Evolutionary conservation across 2,888 invertebrate species (phyloP).

Genomic region (Linnaemya tessellans): DNA sequence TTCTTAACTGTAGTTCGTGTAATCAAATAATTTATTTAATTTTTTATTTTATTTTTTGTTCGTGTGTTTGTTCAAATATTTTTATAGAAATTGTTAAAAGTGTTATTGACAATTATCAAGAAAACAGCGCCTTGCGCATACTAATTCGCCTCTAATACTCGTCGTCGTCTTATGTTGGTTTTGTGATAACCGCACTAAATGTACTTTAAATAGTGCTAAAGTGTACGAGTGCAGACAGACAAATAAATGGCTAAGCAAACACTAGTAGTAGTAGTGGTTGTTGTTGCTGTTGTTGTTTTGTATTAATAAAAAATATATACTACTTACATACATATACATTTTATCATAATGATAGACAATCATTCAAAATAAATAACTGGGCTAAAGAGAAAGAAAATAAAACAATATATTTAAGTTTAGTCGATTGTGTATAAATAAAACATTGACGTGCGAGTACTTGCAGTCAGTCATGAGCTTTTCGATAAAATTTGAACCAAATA

Average conservation of each 20-base stretch:
- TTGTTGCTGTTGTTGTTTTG: too few relatives aligned
- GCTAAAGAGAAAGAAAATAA: slow-evolving; percentile 33
- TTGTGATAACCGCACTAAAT: slow-evolving; percentile 54
- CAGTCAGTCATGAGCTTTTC: slow-evolving; percentile 33
- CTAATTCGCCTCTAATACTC: slow-evolving; percentile 53
- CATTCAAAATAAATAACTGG: slow-evolving; percentile 65
- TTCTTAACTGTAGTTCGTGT: slow-evolving; percentile 39
- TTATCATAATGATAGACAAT: slow-evolving; percentile 70
- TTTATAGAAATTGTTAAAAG: slow-evolving; percentile 58
- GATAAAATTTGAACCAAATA: slow-evolving; percentile 65
- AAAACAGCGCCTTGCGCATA: slow-evolving; percentile 66
- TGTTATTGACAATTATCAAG: slow-evolving; percentile 67
- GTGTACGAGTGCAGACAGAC: slow-evolving; percentile 24
- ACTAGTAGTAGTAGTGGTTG: too few relatives aligned
- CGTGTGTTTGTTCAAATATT: slow-evolving; percentile 21
- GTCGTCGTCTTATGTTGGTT: slow-evolving; percentile 1
- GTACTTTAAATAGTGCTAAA: slow-evolving; percentile 52
- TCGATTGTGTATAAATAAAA: slow-evolving; percentile 1
- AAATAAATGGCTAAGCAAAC: slow-evolving; percentile 1
- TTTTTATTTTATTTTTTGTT: slow-evolving; percentile 12
- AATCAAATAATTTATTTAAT: slow-evolving; percentile 30
- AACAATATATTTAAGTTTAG: neutral
- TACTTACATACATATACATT: slow-evolving; percentile 37
- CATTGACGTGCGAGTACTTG: slow-evolving; percentile 17
- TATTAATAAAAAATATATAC: slow-evolving; percentile 18